Evolutionary conservation across 2,797 vertebrate species (phyloP), one percentile per base, ranked within the genome.

Genomic region (Enteromius fasciolatus): DNA sequence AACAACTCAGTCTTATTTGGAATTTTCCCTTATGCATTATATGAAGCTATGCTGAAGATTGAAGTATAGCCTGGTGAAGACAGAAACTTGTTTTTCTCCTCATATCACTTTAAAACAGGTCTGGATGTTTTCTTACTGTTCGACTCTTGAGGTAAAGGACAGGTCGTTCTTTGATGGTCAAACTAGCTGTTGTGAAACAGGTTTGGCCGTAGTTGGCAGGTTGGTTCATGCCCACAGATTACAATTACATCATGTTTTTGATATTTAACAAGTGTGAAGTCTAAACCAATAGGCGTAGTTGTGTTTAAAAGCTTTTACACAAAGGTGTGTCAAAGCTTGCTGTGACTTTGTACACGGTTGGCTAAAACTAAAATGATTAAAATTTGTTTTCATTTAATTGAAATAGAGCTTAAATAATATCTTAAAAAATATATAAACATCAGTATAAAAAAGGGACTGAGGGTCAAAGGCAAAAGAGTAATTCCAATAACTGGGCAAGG

Each of bases 221-320:
- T 31, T 70, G 52, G 67, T 70, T 41, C 67, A 61, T 72, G 52
- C 67, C 78, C 4, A 4, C 46, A 80, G 15, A 70, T 70, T 48
- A 72, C 9, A 31, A 70, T 80, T n/a, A 61, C 25, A 10, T 70
- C 59, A 80, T 46, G 6, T 54, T 69, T 20, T 11, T 64, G 41
- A 46, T n/a, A 28, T 15, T 57, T 39, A 20, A 54, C 63, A 64
- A 50, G 46, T 25, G 9, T 78, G 8, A 54, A 36, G n/a, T 48
- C 70, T 75, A 11, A 57, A 57, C 57, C 50, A 57, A 6, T n/a
- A 41, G 33, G 77, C 23, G 33, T 23, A 41, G n/a, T 48, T 39
- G 15, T 75, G 33, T 75, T 74, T 57, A 36, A 54, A 50, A 23
- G 20, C 12, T 54, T 54, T 52, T 54, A 1, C 31, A 33, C 25